These are phyloP conservation scores for Arctopsyche grandis DNA, from an alignment of 1,140 invertebrate species.

Conservation along the genomic window DNA sequence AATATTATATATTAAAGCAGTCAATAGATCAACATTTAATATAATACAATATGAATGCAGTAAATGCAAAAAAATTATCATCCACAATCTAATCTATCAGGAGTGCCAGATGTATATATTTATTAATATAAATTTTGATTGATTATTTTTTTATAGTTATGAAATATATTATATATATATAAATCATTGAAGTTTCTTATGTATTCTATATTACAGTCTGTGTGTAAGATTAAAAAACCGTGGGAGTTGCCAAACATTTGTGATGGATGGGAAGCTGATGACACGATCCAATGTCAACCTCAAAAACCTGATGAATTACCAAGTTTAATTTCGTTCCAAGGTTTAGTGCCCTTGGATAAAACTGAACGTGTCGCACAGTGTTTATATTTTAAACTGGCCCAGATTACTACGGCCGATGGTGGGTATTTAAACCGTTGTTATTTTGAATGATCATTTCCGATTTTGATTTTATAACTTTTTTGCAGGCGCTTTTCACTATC, in stretches of 20 bases:
- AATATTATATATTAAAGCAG: too few relatives aligned
- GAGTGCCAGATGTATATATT: too few relatives aligned
- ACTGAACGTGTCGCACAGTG: constrained; percentile 57
- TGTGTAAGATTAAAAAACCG: constrained; percentile 51
- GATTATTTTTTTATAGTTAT: background rate
- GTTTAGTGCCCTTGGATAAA: constrained; percentile 56
- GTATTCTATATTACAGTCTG: constrained; percentile 39
- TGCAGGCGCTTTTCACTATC: constrained; percentile 62
- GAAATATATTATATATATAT: background rate
- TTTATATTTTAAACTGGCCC: constrained; percentile 60
- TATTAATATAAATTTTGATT: background rate
- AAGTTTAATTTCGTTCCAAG: constrained; percentile 60
- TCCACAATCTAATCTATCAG: too few relatives aligned
- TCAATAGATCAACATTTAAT: too few relatives aligned
- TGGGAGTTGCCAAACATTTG: constrained; percentile 63
- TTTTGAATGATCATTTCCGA: background rate
- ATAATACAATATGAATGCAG: too few relatives aligned
- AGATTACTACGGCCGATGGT: constrained; percentile 29
- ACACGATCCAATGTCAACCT: constrained; percentile 57
- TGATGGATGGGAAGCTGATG: constrained; percentile 60
- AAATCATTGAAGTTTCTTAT: too few relatives aligned
- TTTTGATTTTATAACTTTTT: constrained; percentile 31
- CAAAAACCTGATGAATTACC: constrained; percentile 55
- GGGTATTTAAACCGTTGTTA: background rate
- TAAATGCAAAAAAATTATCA: too few relatives aligned